Percentiles rank a stretch among this genome's conserved stretches.
Conservation (phyloP, 2,113 vertebrate species). For the Thomomys bottae region DNA sequence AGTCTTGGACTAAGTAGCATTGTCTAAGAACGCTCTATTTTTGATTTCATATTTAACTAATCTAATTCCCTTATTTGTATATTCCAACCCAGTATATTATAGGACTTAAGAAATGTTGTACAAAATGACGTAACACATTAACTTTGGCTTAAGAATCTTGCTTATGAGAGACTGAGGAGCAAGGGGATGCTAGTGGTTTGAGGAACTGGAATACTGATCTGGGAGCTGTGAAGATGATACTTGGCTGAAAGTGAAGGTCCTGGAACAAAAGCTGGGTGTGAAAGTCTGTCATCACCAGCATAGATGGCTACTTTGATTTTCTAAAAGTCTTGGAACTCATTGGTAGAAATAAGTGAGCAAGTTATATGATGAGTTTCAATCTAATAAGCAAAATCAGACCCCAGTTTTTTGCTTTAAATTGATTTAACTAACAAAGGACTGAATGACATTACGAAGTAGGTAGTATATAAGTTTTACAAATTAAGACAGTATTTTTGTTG, state of each 20-base stretch:
- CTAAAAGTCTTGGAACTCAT: conserved; percentile 6
- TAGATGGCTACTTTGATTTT: conserved; percentile 24
- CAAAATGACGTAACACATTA: background rate
- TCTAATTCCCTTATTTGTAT: background rate
- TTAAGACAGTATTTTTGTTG: background rate
- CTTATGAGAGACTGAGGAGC: conserved; percentile 23
- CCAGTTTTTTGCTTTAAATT: conserved; percentile 38
- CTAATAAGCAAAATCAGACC: conserved; percentile 62
- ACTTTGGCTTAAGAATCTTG: conserved; percentile 24
- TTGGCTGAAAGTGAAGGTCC: conserved; percentile 13
- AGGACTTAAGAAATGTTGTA: conserved; percentile 5
- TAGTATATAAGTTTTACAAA: background rate
- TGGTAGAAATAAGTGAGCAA: conserved; percentile 40
- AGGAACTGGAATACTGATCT: background rate
- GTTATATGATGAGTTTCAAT: conserved; percentile 56
- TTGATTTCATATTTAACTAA: background rate
- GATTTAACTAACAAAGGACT: conserved; percentile 42
- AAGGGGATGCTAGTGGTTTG: background rate
- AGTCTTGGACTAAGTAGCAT: background rate
- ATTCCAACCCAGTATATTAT: background rate
- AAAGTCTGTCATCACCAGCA: background rate
- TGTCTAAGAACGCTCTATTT: background rate
- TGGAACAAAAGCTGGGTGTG: background rate
- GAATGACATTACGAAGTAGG: conserved; percentile 9
- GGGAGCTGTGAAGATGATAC: background rate